Percentiles rank a stretch among this genome's conserved stretches.
Conservation (phyloP, 64 coral and sea anemone genomes). For the Stylophora pistillata region DNA sequence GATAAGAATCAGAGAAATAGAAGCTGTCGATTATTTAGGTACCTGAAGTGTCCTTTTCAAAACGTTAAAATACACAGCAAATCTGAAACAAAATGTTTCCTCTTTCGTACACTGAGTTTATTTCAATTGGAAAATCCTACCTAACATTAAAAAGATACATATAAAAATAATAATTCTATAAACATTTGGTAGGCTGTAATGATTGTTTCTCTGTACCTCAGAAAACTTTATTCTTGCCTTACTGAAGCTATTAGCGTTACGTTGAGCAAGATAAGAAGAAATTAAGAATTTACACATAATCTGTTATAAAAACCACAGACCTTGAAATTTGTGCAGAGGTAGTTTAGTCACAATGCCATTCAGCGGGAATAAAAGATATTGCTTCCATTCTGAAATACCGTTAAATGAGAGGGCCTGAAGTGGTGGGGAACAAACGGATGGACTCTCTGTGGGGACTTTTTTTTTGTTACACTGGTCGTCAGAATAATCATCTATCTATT, state of each 20-base stretch:
- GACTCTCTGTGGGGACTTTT: neutral
- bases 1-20: no score
- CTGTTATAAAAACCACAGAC: neutral
- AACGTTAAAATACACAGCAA: neutral
- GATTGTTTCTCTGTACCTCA: no score
- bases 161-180: neutral
- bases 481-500: neutral
- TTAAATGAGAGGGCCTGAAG: neutral
- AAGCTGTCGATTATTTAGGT: no score
- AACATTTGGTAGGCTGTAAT: no score
- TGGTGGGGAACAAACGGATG: neutral
- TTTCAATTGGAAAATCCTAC: constrained; percentile 4
- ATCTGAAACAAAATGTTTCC: neutral
- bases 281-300: no score
- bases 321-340: neutral
- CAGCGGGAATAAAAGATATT: neutral
- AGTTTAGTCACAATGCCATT: neutral
- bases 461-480: neutral
- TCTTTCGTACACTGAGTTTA: neutral
- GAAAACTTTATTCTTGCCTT: no score
- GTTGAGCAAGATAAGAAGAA: no score
- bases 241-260: no score
- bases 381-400: constrained; percentile 25
- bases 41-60: neutral
- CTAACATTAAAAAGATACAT: neutral